These are phyloP conservation scores for Augiades crinisus DNA, from an alignment of 2,888 invertebrate genomes.

Conservation along the genomic window DNA sequence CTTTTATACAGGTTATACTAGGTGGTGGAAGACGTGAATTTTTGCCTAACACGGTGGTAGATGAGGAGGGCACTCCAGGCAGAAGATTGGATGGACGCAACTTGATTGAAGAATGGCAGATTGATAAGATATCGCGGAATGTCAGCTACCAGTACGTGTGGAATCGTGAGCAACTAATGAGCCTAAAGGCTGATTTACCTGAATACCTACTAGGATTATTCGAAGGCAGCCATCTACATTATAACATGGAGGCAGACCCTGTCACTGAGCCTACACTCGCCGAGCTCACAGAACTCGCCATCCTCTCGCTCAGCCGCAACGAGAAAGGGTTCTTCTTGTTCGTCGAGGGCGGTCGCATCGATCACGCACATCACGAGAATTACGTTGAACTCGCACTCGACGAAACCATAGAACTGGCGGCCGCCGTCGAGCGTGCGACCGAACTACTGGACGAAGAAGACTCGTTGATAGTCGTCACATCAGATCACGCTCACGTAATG, in stretches of 20 bases:
- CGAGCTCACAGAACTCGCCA: constrained; percentile 73
- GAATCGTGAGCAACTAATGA: constrained; percentile 80
- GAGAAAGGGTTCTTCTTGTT: constrained; percentile 86
- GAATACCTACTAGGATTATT: constrained; percentile 83
- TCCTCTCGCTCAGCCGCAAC: constrained; percentile 82
- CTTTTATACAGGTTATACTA: constrained; percentile 85
- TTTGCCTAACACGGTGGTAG: constrained; percentile 74
- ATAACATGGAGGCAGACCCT: constrained; percentile 79
- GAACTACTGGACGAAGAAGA: constrained; percentile 67
- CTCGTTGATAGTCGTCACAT: constrained; percentile 87
- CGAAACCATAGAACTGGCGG: constrained; percentile 83
- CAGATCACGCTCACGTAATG: constrained; percentile 87
- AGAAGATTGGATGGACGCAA: constrained; percentile 81
- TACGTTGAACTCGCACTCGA: constrained; percentile 79
- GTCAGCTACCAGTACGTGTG: constrained; percentile 75
- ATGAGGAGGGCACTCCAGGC: constrained; percentile 73
- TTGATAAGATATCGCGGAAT: constrained; percentile 59
- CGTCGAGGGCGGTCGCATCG: constrained; percentile 83
- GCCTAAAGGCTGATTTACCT: constrained; percentile 63
- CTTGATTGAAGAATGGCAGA: constrained; percentile 85
- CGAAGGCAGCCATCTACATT: constrained; percentile 82
- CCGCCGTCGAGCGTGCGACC: constrained; percentile 70
- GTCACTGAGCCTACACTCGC: constrained; percentile 52
- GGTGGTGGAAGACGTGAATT: constrained; percentile 88
- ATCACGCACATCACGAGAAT: constrained; percentile 82